Percentiles rank a stretch among this genome's conserved stretches.
These are phyloP conservation scores for Malthinus flaveolus DNA, from an alignment of 2,888 invertebrate genomes.

Conservation along the genomic window DNA sequence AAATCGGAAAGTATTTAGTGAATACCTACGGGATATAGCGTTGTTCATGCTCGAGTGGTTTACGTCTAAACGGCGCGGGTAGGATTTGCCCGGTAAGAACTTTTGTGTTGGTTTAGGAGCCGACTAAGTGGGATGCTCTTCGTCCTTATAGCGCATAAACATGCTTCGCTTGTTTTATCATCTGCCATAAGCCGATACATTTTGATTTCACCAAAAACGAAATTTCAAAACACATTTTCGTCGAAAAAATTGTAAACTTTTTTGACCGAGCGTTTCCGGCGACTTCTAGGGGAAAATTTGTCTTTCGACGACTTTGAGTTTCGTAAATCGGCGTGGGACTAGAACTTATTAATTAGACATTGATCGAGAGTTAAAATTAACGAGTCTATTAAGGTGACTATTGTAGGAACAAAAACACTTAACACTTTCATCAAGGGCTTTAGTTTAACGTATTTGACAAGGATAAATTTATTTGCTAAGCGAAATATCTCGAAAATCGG, in stretches of 20 bases:
- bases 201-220: constrained; percentile 23
- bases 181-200: constrained; percentile 27
- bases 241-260: background rate
- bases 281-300: too few relatives aligned
- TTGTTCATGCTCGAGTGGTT: constrained; percentile 29
- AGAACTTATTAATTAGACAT: too few relatives aligned
- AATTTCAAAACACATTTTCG: constrained; percentile 11
- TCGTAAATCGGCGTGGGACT: too few relatives aligned
- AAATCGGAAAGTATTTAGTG: constrained; percentile 32
- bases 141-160: constrained; percentile 25
- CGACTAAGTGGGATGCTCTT: constrained; percentile 23
- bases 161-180: constrained; percentile 28
- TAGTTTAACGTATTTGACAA: constrained; percentile 12
- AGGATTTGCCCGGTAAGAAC: constrained; percentile 30
- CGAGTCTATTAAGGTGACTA: constrained; percentile 16
- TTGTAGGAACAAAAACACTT: constrained; percentile 21
- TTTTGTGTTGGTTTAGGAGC: constrained; percentile 30
- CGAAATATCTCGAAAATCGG: constrained; percentile 27
- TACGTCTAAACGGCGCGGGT: constrained; percentile 27
- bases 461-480: constrained; percentile 22
- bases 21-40: constrained; percentile 29
- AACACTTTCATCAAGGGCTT: constrained; percentile 14
- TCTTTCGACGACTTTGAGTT: too few relatives aligned
- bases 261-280: too few relatives aligned
- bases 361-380: background rate